Evolutionary conservation across 2,113 vertebrate genomes (phyloP), one percentile per base, ranked within the genome.

Genomic region (Phalacrocorax aristotelis): DNA sequence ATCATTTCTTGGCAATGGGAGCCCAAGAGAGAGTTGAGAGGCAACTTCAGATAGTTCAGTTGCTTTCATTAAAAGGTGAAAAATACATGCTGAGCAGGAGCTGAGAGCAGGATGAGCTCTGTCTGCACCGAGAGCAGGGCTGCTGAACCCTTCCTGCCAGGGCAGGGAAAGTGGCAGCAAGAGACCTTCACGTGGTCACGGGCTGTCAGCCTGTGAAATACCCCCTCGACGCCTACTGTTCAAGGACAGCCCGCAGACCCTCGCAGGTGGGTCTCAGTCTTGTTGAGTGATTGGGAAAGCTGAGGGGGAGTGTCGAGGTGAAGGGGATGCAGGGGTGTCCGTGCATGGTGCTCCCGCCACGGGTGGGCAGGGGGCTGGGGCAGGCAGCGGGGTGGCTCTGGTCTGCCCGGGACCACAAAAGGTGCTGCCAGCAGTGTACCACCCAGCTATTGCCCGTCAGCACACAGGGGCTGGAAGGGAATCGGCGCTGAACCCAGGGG

Each of bases 1-100:
- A 95, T 98, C 97, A 97, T 86, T 96, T 89, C 96, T 96, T 95
- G 97, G 97, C 97, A 93, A 30, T 10, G n/a, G 68, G 6, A 94
- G 83, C 81, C 78, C 82, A 69, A 52, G 71, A 90, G 91, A 52
- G 94, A 89, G 89, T 40, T 55, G 75, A 96, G 91, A 95, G 87
- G 90, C 89, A 76, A 82, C 93, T 94, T 92, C 91, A 96, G 95
- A 74, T 84, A 77, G 89, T 68, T 88, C 60, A 78, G 87, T 70
- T 17, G 79, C 82, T 93, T 94, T 96, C 74, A 90, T 86, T 96
- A 87, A 69, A 78, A 91, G 96, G 91, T 83, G 88, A 93, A 94
- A 95, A 96, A 96, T 30, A 38, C 46, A 66, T 1, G 38, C 87
- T 46, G 88, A 89, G 86, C 77, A 29, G 72, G 79, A 86, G 83